Evolutionary conservation across 92 coral and sea anemone genomes (phyloP).

Genomic region (Parazoanthus swiftii): DNA sequence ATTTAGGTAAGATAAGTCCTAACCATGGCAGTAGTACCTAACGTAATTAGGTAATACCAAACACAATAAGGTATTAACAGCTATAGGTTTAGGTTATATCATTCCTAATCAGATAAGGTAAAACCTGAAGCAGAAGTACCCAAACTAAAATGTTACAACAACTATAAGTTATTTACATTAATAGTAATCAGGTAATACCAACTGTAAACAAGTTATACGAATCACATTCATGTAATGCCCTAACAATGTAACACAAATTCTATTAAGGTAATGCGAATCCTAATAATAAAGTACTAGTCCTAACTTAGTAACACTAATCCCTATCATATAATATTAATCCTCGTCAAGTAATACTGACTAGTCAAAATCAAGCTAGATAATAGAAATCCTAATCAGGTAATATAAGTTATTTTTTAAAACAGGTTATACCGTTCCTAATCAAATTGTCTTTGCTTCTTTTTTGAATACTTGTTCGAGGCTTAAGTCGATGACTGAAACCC

Average conservation of each 20-base stretch:
- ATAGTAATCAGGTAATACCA: background rate
- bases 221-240: background rate
- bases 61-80: background rate
- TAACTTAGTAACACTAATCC: background rate
- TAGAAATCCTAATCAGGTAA: no score
- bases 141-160: no score
- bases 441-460: background rate
- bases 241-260: background rate
- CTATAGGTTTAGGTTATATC: background rate
- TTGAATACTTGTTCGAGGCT: no score
- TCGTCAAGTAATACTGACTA: no score
- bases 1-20: background rate
- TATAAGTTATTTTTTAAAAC: no score
- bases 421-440: no score
- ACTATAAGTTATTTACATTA: no score
- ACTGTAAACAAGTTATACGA: background rate
- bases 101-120: background rate
- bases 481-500: background rate
- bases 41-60: background rate
- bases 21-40: background rate
- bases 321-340: no score
- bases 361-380: no score
- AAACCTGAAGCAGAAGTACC: no score
- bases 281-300: background rate
- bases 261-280: background rate